Evolutionary conservation across 2,888 invertebrate species (phyloP).

Genomic region (Caenorhabditis wallacei): DNA sequence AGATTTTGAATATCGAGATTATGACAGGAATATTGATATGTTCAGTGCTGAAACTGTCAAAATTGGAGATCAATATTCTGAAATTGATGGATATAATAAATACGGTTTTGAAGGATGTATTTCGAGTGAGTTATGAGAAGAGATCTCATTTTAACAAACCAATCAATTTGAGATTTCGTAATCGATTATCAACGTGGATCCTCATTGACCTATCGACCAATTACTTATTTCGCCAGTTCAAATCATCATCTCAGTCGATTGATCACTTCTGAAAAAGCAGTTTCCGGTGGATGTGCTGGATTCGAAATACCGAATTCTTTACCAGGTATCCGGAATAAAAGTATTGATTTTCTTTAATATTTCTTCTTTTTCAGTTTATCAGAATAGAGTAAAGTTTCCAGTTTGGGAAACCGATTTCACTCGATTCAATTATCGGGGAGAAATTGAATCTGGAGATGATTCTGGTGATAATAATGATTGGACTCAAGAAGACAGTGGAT

Average conservation of each 20-base stretch:
- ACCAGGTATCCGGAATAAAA: conserved; percentile 50
- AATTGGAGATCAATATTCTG: conserved; percentile 57
- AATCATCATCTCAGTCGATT: conserved; percentile 33
- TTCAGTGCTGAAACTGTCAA: conserved; percentile 53
- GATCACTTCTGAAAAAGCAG: neutral
- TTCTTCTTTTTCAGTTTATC: conserved; percentile 41
- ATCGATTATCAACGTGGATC: conserved; percentile 73
- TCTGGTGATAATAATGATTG: conserved; percentile 20
- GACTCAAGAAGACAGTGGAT: conserved; percentile 45
- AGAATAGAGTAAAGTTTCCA: conserved; percentile 70
- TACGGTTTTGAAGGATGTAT: conserved; percentile 68
- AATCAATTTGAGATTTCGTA: conserved; percentile 66
- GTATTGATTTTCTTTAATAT: neutral
- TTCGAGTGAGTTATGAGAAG: conserved; percentile 62
- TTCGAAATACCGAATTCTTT: conserved; percentile 66
- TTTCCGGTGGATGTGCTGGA: conserved; percentile 49
- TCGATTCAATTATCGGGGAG: conserved; percentile 58
- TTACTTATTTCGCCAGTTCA: conserved; percentile 54
- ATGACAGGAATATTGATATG: conserved; percentile 59
- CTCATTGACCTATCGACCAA: conserved; percentile 54
- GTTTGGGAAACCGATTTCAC: conserved; percentile 73
- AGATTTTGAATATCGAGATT: conserved; percentile 53
- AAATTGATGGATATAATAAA: conserved; percentile 57
- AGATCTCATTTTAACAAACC: neutral
- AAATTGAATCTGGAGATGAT: conserved; percentile 22